phyloP scores from a whole-genome alignment of 1,140 invertebrate species.

The Drosophila sturtevanti region DNA sequence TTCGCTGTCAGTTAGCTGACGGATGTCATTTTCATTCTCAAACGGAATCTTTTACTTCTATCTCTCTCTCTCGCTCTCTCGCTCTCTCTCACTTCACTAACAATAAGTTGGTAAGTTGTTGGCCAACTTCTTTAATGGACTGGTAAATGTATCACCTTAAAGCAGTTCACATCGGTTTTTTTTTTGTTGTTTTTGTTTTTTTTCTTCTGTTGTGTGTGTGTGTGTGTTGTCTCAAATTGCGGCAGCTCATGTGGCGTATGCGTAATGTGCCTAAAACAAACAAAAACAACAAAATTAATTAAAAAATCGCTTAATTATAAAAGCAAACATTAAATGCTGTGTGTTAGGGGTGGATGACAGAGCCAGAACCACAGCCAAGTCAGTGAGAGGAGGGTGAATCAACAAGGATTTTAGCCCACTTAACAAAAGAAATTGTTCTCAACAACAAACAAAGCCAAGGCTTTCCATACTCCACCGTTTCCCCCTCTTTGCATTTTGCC shows the following conservation, averaged over 20 bases:
- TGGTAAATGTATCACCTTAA: background rate
- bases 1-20: background rate
- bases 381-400: background rate
- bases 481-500: constrained; percentile 11
- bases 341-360: constrained; percentile 9
- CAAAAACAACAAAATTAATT: constrained; percentile 69
- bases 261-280: constrained; percentile 40
- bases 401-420: constrained; percentile 3
- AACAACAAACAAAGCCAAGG: constrained; percentile 1
- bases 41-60: background rate
- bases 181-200: too few species aligned
- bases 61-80: too few species aligned
- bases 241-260: constrained; percentile 38
- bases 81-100: constrained; percentile 4
- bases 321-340: constrained; percentile 61
- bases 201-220: too few species aligned
- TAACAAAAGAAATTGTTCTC: constrained; percentile 6
- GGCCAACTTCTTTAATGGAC: background rate
- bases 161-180: background rate
- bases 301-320: constrained; percentile 75
- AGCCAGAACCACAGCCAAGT: too few species aligned
- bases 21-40: constrained; percentile 61
- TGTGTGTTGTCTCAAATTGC: background rate
- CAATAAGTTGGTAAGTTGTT: constrained; percentile 2
- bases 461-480: background rate